Evolutionary conservation across 2,888 invertebrate genomes (phyloP), one percentile per base, ranked within the genome.

Genomic region (Venusia cambrica): DNA sequence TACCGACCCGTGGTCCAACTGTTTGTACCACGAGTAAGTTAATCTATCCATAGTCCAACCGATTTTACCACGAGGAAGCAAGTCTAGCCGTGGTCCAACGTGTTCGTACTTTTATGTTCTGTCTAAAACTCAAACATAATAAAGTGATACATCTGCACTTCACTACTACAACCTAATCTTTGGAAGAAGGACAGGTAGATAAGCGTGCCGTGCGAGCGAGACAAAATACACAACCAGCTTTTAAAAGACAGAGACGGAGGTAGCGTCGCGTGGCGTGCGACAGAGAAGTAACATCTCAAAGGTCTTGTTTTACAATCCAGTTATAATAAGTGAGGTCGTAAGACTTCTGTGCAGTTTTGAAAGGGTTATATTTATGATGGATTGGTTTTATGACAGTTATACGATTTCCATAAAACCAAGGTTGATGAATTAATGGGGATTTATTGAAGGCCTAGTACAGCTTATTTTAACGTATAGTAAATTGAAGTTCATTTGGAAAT

Each of bases 161-260:
- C 5, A 6, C 2, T 5, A 38, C 38, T 38, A 25, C 10, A 5
- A 33, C 8, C 8, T 20, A 14, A 18, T 33, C 38, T 16, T 3
- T 9, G 15, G 7, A 17, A 46, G n/a, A 26, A 26, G 39, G 51
- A 54, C 34, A 19, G 43, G 19, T 17, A 21, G 22, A 21, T 51
- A 53, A 53, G 54, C 48, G 54, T 54, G 54, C 43, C 54, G 39
- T 22, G 22, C 5, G 45, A 51, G 9, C 12, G 32, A 33, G 48
- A 53, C 5, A 3, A 26, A 4, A 16, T 21, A 39, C 10, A 34
- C n/a, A 11, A 11, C 0, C 5, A 3, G 1, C 6, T 5, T 0
- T 1, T 0, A 22, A 15, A 7, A 12, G 13, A 43, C 10, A 18
- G 27, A 35, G 48, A 42, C 10, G 8, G 28, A 2, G 4, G 2